Percentiles rank a stretch among this genome's conserved stretches.
Evolutionary conservation across 2,888 invertebrate genomes (phyloP).

Genomic region (Dione juno): DNA sequence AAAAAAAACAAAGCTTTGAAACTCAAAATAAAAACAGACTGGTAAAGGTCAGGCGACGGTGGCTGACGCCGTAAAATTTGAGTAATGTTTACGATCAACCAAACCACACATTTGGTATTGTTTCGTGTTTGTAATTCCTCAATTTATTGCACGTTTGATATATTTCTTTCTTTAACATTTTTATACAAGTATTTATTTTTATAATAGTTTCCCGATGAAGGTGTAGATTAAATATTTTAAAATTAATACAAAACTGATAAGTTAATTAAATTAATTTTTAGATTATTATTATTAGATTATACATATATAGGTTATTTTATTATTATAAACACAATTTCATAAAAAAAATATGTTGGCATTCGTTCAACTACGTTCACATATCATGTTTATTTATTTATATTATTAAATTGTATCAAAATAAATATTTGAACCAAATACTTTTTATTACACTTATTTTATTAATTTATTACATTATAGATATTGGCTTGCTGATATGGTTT

Average conservation of each 20-base stretch:
- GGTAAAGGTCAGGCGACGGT: constrained; percentile 53
- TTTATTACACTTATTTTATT: not conserved
- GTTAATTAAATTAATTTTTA: too few relatives aligned
- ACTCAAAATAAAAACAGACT: constrained; percentile 49
- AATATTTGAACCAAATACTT: too few relatives aligned
- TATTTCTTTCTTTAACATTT: not conserved
- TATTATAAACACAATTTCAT: too few relatives aligned
- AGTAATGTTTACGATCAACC: constrained; percentile 63
- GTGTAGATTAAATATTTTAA: too few relatives aligned
- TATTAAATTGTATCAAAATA: too few relatives aligned
- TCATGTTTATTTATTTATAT: too few relatives aligned
- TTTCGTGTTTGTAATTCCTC: constrained; percentile 19
- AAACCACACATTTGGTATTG: constrained; percentile 35
- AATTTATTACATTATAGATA: not conserved
- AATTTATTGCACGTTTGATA: constrained; percentile 7
- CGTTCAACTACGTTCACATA: too few relatives aligned
- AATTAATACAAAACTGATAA: too few relatives aligned
- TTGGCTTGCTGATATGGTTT: not conserved
- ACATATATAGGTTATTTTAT: too few relatives aligned
- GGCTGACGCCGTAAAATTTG: constrained; percentile 65
- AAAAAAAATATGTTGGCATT: too few relatives aligned
- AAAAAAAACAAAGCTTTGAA: constrained; percentile 14
- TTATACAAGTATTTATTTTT: too few relatives aligned
- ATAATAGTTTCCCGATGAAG: not conserved
- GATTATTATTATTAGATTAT: too few relatives aligned